Evolutionary conservation across 2,888 invertebrate genomes (phyloP), one percentile per base, ranked within the genome.

Genomic region (Eurois occulta): DNA sequence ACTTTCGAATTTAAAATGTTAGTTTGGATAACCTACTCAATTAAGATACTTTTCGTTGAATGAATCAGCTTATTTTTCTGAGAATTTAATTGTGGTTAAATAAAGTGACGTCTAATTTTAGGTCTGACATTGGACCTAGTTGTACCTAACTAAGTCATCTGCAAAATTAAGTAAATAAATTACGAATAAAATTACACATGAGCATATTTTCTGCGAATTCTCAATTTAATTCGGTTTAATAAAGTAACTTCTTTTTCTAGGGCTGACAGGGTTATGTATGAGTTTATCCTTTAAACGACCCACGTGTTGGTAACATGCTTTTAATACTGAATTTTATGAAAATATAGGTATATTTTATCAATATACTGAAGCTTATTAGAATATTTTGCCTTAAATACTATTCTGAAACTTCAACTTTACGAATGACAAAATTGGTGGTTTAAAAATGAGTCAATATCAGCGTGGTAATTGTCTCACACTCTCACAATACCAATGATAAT

Each of bases 31-130:
- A 16, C 55, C 16, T n/a, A 28, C 16, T 32, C 0, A 58, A n/a
- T 4, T 10, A 62, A 62, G 4, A 35, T 10, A 41, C n/a, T 65
- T 16, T 18, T n/a, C 8, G n/a, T 41, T n/a, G 16, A 41, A 65
- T 65, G 13, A 65, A 28, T 65, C n/a, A 4, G 16, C 16, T 11
- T 28, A 55, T n/a, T 55, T n/a, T 79, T 32, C 78, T 16, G 6
- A 38, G 52, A 43, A 79, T 43, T 79, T 8, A 24, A 0, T 41
- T 69, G 62, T 38, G 24, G 62, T 62, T 46, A 38, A 28, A 43
- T 41, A 48, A 38, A 32, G 32, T 35, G 16, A 46, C 18, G 11
- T 64, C 52, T 75, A 82, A 75, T 68, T 76, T 82, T 75, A 82
- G 32, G n/a, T 32, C 32, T 78, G 65, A 38, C 55, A 11, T 80